Evolutionary conservation across 1,140 invertebrate genomes (phyloP).

Genomic region (Zaprionus camerounensis): DNA sequence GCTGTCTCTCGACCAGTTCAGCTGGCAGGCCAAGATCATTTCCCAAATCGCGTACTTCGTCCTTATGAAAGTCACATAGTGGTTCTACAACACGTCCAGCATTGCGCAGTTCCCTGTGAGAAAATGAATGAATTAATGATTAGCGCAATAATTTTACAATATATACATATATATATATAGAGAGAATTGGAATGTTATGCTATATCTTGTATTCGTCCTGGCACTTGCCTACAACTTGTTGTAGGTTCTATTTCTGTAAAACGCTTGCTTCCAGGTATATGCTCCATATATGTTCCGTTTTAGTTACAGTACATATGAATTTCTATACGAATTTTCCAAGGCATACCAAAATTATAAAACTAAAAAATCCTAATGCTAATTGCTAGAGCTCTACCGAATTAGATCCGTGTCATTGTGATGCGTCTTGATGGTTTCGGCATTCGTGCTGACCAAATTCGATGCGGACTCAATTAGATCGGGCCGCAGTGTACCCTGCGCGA

Average conservation of each 20-base stretch:
- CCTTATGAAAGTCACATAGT: constrained; percentile 99
- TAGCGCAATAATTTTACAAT: background rate
- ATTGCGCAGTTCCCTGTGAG: constrained; percentile 88
- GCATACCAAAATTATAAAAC: constrained; percentile 32
- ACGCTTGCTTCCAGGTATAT: constrained; percentile 38
- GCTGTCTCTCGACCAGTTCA: constrained; percentile 96
- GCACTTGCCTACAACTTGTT: constrained; percentile 49
- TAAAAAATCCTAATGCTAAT: background rate
- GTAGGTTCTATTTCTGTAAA: constrained; percentile 45
- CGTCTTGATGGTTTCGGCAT: constrained; percentile 99
- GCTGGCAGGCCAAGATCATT: constrained; percentile 94
- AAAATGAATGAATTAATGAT: background rate
- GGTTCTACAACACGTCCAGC: constrained; percentile 97
- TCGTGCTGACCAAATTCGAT: constrained; percentile 92
- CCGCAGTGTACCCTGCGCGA: constrained; percentile 96
- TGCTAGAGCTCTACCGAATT: constrained; percentile 87
- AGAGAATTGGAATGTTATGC: constrained; percentile 1
- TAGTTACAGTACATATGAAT: constrained; percentile 30
- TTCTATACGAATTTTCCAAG: constrained; percentile 37
- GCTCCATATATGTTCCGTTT: constrained; percentile 41
- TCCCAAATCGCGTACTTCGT: constrained; percentile 96
- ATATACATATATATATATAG: background rate
- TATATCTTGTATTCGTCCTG: background rate
- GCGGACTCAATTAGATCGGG: constrained; percentile 99
- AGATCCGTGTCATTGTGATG: constrained; percentile 99